phyloP scores from a whole-genome alignment of 2,113 vertebrate genomes.

The Tringa solitaria region DNA sequence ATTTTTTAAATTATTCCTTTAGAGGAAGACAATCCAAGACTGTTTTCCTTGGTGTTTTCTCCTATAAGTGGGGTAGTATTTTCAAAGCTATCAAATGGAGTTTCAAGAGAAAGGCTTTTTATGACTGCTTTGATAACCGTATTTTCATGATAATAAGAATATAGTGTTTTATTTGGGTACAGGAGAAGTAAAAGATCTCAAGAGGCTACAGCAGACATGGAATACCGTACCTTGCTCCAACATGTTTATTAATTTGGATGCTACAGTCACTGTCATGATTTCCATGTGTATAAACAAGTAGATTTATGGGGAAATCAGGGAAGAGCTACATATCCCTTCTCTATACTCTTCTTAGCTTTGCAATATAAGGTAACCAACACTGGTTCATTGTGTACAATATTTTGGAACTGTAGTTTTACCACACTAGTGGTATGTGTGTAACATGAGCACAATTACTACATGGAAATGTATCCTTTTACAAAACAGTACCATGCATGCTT shows the following conservation, averaged over 20 bases:
- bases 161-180: not conserved
- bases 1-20: not conserved
- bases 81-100: not conserved
- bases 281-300: not conserved
- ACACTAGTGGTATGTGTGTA: not conserved
- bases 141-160: not conserved
- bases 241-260: not conserved
- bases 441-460: not conserved
- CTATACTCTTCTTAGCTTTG: not conserved
- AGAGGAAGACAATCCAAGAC: not conserved
- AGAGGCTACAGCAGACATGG: not conserved
- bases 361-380: not conserved
- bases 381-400: not conserved
- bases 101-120: not conserved
- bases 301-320: not conserved
- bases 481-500: accelerated
- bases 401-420: not conserved
- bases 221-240: not conserved
- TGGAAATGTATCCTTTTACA: not conserved
- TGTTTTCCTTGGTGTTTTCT: not conserved
- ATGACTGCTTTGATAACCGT: not conserved
- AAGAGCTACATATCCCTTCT: not conserved
- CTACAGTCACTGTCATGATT: not conserved
- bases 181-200: not conserved
- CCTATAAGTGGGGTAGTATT: not conserved